Evolutionary conservation across 2,113 vertebrate genomes (phyloP).

Genomic region (Hyla sarda): DNA sequence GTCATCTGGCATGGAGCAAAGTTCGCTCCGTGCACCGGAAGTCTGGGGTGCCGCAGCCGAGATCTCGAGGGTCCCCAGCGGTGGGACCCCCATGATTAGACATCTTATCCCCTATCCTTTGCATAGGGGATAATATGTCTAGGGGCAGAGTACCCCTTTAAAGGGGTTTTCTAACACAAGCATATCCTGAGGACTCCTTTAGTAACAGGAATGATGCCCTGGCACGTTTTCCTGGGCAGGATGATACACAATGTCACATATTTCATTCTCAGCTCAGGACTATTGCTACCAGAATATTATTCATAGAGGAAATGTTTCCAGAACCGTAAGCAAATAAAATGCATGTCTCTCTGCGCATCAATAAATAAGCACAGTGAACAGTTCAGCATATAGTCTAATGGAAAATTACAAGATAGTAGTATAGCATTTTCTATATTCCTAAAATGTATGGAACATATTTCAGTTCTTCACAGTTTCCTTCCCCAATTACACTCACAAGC

Average conservation of each 20-base stretch:
- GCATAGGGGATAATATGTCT: no score
- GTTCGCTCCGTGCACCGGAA: no score
- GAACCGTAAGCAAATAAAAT: slow-evolving; percentile 5
- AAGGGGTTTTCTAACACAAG: no score
- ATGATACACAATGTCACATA: not conserved
- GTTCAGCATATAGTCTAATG: not conserved
- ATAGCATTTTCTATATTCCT: slow-evolving; percentile 20
- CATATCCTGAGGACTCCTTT: not conserved
- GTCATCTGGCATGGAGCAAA: no score
- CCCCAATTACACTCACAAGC: slow-evolving; percentile 5
- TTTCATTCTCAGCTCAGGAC: not conserved
- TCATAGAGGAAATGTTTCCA: not conserved
- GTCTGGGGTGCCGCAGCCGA: no score
- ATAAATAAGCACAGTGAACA: not conserved
- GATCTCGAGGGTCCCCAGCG: no score
- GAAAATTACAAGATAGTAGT: slow-evolving; percentile 19
- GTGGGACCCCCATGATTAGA: no score
- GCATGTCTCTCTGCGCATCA: not conserved
- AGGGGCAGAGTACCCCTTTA: no score
- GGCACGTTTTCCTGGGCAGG: not conserved
- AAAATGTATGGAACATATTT: slow-evolving; percentile 21
- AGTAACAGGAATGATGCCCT: not conserved
- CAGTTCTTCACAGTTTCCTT: not conserved
- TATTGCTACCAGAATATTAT: not conserved
- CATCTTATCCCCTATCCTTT: no score